Base-by-base conservation (phyloP, 2,888 invertebrate species). In the Alentia gelatinosa region DNA sequence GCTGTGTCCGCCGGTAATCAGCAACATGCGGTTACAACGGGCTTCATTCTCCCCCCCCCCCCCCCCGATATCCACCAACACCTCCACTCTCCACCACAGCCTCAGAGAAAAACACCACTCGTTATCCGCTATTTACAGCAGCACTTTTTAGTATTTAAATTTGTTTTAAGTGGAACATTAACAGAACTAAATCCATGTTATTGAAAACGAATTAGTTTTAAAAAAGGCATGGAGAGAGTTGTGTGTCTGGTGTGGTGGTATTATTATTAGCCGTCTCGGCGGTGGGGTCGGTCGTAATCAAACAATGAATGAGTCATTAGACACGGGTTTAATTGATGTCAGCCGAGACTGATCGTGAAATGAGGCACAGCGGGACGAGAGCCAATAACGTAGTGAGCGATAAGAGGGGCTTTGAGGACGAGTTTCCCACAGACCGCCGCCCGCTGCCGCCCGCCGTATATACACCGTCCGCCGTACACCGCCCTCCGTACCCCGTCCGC, bases 231-330 rank as follows among this genome's bases (percentile, higher is more conserved):
- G 56, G 56, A 19, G n/a, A 12, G 23, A n/a, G 56, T 1, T 56
- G 56, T 1, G 23, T 30, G 35, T 35, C 79, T 79, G 37, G 37
- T 1, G 5, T 35, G n/a, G n/a, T 79, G 79, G 1, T 39, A 79
- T 79, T 26, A 37, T 9, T 79, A 39, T 39, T 79, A 19, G 35
- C 39, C 23, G 63, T 26, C n/a, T n/a, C 12, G 79, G 39, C 79
- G 39, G 39, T 35, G 37, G 39, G 79, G 79, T 37, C 79, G 39
- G 35, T 39, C 19, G 37, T 79, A 39, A 79, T 79, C 79, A 79
- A 79, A 30, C 33, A 35, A 39, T 42, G 86, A 47, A 86, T 86
- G 86, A 86, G 86, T 86, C 86, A 86, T 86, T 86, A 86, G 86
- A 86, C 50, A 47, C 86, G 19, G 23, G 3, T 33, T 86, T 47